Percentiles rank a stretch among this genome's conserved stretches.
phyloP scores from a whole-genome alignment of 2,888 invertebrate species.

The Tyria jacobaeae region DNA sequence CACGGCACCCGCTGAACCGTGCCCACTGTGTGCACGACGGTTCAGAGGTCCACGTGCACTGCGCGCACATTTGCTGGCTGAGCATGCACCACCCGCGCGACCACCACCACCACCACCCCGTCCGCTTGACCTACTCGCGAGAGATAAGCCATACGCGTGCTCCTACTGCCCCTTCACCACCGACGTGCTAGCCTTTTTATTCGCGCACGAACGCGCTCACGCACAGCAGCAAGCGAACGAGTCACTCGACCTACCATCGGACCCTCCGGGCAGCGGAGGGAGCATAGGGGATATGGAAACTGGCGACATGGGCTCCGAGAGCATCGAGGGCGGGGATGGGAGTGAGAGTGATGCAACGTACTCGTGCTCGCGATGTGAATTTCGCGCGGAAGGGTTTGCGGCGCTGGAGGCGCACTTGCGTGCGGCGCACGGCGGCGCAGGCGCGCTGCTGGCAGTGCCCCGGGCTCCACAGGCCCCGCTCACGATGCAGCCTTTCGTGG shows the following conservation, averaged over 20 bases:
- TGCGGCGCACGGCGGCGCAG: slow-evolving; percentile 81
- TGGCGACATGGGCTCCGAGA: slow-evolving; percentile 44
- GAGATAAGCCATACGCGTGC: slow-evolving; percentile 94
- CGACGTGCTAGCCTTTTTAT: slow-evolving; percentile 95
- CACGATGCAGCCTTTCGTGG: slow-evolving; percentile 97
- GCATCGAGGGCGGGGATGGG: slow-evolving; percentile 60
- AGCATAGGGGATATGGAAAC: slow-evolving; percentile 50
- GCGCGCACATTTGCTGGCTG: slow-evolving; percentile 94
- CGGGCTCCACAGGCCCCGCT: slow-evolving; percentile 90
- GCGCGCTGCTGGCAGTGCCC: slow-evolving; percentile 83
- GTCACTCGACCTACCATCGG: slow-evolving; percentile 41
- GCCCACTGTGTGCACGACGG: slow-evolving; percentile 94
- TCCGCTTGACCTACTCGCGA: slow-evolving; percentile 85
- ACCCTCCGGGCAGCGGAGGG: slow-evolving; percentile 43
- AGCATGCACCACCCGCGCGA: slow-evolving; percentile 90
- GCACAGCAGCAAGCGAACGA: slow-evolving; percentile 74
- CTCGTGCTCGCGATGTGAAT: slow-evolving; percentile 82
- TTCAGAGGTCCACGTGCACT: slow-evolving; percentile 96
- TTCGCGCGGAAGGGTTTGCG: slow-evolving; percentile 80
- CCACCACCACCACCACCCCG: slow-evolving; percentile 78
- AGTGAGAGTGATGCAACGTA: slow-evolving; percentile 71
- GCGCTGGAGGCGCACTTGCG: slow-evolving; percentile 83
- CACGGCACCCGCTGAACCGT: slow-evolving; percentile 84
- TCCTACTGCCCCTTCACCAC: slow-evolving; percentile 96
- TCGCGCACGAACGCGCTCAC: slow-evolving; percentile 96